Evolutionary conservation across 2,888 invertebrate species (phyloP).

Genomic region (Nebria brevicollis): DNA sequence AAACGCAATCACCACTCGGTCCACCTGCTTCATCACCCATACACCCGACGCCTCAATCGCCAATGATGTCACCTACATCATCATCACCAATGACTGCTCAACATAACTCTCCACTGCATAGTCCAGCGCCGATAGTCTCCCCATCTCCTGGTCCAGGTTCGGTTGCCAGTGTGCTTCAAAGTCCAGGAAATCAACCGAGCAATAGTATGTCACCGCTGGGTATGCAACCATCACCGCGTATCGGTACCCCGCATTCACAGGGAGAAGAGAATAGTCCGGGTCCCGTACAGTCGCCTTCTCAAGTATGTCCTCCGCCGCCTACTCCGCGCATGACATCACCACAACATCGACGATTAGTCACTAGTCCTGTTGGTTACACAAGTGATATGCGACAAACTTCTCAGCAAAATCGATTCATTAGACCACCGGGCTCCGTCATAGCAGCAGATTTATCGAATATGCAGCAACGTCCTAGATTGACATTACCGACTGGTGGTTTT

Average conservation of each 20-base stretch:
- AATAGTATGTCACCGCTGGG: conserved; percentile 67
- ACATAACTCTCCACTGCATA: conserved; percentile 65
- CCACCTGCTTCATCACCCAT: conserved; percentile 60
- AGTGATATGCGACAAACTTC: conserved; percentile 51
- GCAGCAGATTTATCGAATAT: conserved; percentile 55
- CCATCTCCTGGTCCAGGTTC: conserved; percentile 63
- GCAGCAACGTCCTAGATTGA: conserved; percentile 58
- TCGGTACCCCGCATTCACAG: conserved; percentile 72
- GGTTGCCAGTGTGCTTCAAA: conserved; percentile 63
- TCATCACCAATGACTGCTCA: conserved; percentile 62
- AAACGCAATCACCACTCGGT: conserved; percentile 61
- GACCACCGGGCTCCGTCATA: conserved; percentile 56
- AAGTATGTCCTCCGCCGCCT: conserved; percentile 62
- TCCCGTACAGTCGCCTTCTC: conserved; percentile 64
- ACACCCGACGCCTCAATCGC: conserved; percentile 64
- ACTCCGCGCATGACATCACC: conserved; percentile 69
- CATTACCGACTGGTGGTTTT: conserved; percentile 58
- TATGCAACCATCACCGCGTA: conserved; percentile 69
- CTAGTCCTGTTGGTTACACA: conserved; percentile 64
- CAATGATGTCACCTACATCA: conserved; percentile 64
- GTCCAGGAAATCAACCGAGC: conserved; percentile 63
- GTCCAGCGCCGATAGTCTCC: conserved; percentile 68
- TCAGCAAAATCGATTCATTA: conserved; percentile 62
- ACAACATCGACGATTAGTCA: conserved; percentile 68
- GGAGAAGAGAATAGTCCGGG: conserved; percentile 70